Conservation (phyloP, 2,888 invertebrate species). For the Agriopis aurantiaria region DNA sequence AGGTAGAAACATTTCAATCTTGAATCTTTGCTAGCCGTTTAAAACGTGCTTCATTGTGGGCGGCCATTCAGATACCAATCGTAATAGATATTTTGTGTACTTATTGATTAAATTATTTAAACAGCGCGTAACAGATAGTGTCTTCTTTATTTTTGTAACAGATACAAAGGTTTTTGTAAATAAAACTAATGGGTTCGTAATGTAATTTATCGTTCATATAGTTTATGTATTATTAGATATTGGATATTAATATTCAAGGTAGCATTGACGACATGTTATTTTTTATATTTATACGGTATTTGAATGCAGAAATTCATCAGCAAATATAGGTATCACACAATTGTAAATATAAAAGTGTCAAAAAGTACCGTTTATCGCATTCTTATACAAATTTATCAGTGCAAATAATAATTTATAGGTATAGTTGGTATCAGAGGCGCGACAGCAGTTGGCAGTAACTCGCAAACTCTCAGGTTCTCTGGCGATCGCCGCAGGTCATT, state of each 20-base stretch:
- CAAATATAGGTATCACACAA: not conserved
- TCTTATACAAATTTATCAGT: slow-evolving; percentile 18
- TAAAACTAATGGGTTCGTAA: no score
- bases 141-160: no score
- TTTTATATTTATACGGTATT: no score
- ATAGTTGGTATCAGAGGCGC: slow-evolving; percentile 34
- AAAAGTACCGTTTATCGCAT: slow-evolving; percentile 2
- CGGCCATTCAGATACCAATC: not conserved
- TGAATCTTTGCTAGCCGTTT: not conserved
- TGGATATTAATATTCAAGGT: no score
- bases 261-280: no score
- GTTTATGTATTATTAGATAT: no score
- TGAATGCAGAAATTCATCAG: not conserved
- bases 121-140: not conserved
- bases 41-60: slow-evolving; percentile 11
- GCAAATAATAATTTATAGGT: slow-evolving; percentile 24
- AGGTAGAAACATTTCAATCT: slow-evolving; percentile 2
- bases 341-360: not conserved
- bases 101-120: not conserved
- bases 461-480: slow-evolving; percentile 60
- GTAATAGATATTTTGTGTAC: slow-evolving; percentile 8
- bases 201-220: no score
- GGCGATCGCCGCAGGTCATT: slow-evolving; percentile 56
- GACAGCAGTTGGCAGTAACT: slow-evolving; percentile 50
- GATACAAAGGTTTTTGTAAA: no score